Evolutionary conservation across 2,888 invertebrate genomes (phyloP).

Genomic region (Cecidostiba fungosa): DNA sequence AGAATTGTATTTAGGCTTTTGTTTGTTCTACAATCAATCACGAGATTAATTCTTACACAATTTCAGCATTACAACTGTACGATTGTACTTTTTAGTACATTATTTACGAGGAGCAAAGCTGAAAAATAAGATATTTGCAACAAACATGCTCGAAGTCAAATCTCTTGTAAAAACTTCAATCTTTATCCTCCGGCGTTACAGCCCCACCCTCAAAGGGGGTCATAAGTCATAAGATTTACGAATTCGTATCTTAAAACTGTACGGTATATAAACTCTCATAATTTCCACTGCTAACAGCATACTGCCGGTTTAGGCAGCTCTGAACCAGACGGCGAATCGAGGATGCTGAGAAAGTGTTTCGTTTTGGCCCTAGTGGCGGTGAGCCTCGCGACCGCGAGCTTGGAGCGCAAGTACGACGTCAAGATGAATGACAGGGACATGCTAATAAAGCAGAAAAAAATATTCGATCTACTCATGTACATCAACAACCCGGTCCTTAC

Average conservation of each 20-base stretch:
- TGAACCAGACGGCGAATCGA: neutral
- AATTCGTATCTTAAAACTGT: neutral
- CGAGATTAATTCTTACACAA: no score
- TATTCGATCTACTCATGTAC: conserved; percentile 76
- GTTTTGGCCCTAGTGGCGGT: conserved; percentile 52
- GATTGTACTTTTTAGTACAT: no score
- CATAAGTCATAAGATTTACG: neutral
- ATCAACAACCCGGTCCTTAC: conserved; percentile 70
- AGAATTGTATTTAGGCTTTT: no score
- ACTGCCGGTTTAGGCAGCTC: conserved; percentile 29
- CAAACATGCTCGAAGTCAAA: neutral
- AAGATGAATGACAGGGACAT: conserved; percentile 70
- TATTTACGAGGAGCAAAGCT: no score
- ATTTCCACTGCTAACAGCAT: neutral
- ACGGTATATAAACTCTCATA: neutral
- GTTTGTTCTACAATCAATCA: no score
- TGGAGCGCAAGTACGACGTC: neutral
- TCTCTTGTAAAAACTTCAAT: neutral
- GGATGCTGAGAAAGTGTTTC: conserved; percentile 49
- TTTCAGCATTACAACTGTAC: no score
- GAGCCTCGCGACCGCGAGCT: conserved; percentile 23
- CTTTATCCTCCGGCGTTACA: neutral
- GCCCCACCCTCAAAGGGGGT: neutral
- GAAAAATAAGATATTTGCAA: no score
- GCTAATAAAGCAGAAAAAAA: conserved; percentile 76